A percentile compares a stretch with the other conserved stretches of the same genome.
Evolutionary conservation across 1,140 invertebrate species (phyloP).

Genomic region (Penaeus indicus): DNA sequence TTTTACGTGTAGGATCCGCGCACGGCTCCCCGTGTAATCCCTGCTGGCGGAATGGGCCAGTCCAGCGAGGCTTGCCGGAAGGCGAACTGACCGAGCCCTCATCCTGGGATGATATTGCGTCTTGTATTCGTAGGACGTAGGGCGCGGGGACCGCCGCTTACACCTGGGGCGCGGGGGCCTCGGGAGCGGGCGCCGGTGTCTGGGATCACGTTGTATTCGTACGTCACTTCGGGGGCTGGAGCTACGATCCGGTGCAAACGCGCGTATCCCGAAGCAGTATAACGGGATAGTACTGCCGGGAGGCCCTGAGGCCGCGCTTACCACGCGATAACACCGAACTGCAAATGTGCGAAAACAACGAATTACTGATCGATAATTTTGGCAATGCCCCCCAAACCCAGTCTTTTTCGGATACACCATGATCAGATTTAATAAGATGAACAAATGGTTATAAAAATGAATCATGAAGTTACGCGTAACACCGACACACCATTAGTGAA

Average conservation of each 20-base stretch:
- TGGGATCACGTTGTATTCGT: slow-evolving; percentile 34
- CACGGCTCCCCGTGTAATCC: slow-evolving; percentile 48
- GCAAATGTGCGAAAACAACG: background rate
- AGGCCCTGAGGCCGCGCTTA: slow-evolving; percentile 15
- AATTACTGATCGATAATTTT: too few relatives aligned
- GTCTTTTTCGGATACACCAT: too few relatives aligned
- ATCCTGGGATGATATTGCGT: slow-evolving; percentile 76
- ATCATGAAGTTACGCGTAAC: too few relatives aligned
- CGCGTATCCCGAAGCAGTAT: background rate
- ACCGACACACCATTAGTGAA: too few relatives aligned
- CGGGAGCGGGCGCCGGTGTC: slow-evolving; percentile 21
- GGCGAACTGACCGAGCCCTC: slow-evolving; percentile 68
- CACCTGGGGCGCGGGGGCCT: background rate
- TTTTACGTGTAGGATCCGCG: slow-evolving; percentile 31
- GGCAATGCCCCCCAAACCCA: too few relatives aligned
- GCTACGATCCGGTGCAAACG: slow-evolving; percentile 1
- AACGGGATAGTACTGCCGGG: slow-evolving; percentile 34
- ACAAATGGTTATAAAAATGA: too few relatives aligned
- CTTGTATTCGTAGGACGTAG: slow-evolving; percentile 31
- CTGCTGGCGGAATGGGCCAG: slow-evolving; percentile 53
- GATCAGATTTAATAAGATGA: too few relatives aligned
- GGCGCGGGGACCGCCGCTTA: slow-evolving; percentile 3
- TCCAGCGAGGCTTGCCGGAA: slow-evolving; percentile 63
- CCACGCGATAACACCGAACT: slow-evolving; percentile 42
- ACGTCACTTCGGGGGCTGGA: slow-evolving; percentile 15